A percentile compares a stretch with the other conserved stretches of the same genome.
Conservation (phyloP, 92 coral and sea anemone genomes). For the Pocillopora meandrina region DNA sequence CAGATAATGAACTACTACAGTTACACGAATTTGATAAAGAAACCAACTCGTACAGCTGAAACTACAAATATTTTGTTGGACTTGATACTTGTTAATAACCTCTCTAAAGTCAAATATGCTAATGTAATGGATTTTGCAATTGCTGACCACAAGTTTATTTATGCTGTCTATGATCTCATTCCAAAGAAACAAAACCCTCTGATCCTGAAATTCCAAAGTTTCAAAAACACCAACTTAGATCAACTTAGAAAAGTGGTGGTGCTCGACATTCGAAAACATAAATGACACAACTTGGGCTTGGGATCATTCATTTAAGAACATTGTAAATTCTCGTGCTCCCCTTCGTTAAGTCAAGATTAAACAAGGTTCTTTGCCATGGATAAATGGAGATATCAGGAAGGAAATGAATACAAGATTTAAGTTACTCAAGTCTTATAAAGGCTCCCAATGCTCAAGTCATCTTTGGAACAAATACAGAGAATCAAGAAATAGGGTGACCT, state of each 20-base stretch:
- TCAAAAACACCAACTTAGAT: constrained; percentile 16
- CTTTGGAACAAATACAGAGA: too few species aligned
- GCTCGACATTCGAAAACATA: constrained; percentile 29
- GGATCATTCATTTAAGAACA: constrained; percentile 24
- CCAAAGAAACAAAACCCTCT: constrained; percentile 20
- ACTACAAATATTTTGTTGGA: not conserved
- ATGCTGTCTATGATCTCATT: constrained; percentile 15
- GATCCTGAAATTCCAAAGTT: constrained; percentile 22
- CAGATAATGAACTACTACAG: constrained; percentile 23
- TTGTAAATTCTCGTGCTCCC: too few species aligned
- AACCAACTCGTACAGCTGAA: constrained; percentile 7
- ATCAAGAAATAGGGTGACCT: too few species aligned
- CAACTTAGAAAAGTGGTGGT: not conserved
- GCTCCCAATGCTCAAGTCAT: too few species aligned
- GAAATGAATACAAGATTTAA: too few species aligned
- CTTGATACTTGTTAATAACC: not conserved
- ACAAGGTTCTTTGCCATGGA: too few species aligned
- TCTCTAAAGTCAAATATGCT: constrained; percentile 23
- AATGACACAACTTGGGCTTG: constrained; percentile 31
- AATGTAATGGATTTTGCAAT: constrained; percentile 24
- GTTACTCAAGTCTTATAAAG: too few species aligned
- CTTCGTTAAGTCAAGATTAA: too few species aligned
- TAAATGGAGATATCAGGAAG: too few species aligned
- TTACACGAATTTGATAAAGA: constrained; percentile 25
- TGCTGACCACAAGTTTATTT: constrained; percentile 45